A percentile compares a stretch with the other conserved stretches of the same genome.
Conservation (phyloP, 2,797 vertebrate genomes). For the Meriones psammophilus region DNA sequence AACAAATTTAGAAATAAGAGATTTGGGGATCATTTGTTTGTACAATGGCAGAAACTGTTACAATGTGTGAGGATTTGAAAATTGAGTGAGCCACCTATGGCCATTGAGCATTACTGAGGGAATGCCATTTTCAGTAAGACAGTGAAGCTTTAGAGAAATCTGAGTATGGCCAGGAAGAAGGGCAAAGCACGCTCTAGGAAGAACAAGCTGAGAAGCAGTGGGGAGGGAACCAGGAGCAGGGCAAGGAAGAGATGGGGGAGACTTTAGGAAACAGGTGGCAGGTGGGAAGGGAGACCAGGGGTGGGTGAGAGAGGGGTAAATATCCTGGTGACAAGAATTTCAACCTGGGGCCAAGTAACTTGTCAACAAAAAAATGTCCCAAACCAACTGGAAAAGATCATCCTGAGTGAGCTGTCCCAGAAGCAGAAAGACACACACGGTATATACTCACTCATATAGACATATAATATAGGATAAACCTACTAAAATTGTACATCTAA, state of each 20-base stretch:
- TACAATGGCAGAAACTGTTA: background rate
- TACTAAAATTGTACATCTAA: too few species aligned
- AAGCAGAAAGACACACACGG: too few species aligned
- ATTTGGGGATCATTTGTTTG: background rate
- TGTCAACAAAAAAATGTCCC: background rate
- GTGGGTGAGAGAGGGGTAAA: background rate
- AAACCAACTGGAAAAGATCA: background rate
- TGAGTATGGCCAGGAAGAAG: background rate
- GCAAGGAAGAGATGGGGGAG: too few species aligned
- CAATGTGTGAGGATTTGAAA: background rate
- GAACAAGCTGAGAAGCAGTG: too few species aligned
- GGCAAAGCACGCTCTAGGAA: too few species aligned
- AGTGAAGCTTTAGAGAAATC: background rate
- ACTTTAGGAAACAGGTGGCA: too few species aligned
- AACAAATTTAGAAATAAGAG: background rate
- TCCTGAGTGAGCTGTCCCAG: too few species aligned
- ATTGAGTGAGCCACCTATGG: background rate
- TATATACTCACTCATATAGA: too few species aligned
- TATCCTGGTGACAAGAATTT: background rate
- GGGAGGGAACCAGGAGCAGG: too few species aligned
- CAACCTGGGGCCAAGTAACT: background rate
- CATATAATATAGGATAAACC: too few species aligned
- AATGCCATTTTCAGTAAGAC: background rate
- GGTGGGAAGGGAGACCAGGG: background rate
- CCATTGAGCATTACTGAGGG: background rate